phyloP scores from a whole-genome alignment of 2,113 vertebrate species.

The Scomber scombrus region DNA sequence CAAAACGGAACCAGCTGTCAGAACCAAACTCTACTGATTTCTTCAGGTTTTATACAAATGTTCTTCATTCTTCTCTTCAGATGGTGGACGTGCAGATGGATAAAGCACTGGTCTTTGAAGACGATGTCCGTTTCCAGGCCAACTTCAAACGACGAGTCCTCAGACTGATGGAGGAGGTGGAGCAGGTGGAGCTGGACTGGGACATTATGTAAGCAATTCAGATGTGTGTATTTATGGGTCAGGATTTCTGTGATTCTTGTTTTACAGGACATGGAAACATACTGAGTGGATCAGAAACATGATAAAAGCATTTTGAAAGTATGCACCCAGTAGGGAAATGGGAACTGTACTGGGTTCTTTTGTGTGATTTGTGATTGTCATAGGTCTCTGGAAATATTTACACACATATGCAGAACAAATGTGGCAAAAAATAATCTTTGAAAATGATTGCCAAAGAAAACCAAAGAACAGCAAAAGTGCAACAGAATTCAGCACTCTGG shows the following conservation, averaged over 20 bases:
- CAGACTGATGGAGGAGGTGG: slow-evolving; percentile 89
- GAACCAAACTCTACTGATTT: too few relatives aligned
- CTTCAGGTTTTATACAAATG: not conserved
- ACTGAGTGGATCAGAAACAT: not conserved
- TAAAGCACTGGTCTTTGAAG: slow-evolving; percentile 90
- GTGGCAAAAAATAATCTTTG: slow-evolving; percentile 6
- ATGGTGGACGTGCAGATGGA: slow-evolving; percentile 88
- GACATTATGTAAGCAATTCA: slow-evolving; percentile 91
- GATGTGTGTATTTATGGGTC: not conserved
- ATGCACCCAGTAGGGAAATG: not conserved
- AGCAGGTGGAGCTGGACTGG: slow-evolving; percentile 88
- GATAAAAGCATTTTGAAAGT: not conserved
- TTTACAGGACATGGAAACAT: not conserved
- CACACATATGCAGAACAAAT: slow-evolving; percentile 44
- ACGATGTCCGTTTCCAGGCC: slow-evolving; percentile 92
- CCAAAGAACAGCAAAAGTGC: not conserved
- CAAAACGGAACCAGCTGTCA: too few relatives aligned
- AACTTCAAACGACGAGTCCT: slow-evolving; percentile 90
- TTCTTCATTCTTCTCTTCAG: slow-evolving; percentile 73
- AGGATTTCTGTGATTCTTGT: not conserved
- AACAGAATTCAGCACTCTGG: not conserved
- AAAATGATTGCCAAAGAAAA: not conserved
- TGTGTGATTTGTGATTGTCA: not conserved
- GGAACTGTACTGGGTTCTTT: not conserved
- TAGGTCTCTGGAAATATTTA: not conserved